Percentiles rank a stretch among this genome's conserved stretches.
Evolutionary conservation across 1,140 invertebrate species (phyloP).

Genomic region (Episyrphus balteatus): DNA sequence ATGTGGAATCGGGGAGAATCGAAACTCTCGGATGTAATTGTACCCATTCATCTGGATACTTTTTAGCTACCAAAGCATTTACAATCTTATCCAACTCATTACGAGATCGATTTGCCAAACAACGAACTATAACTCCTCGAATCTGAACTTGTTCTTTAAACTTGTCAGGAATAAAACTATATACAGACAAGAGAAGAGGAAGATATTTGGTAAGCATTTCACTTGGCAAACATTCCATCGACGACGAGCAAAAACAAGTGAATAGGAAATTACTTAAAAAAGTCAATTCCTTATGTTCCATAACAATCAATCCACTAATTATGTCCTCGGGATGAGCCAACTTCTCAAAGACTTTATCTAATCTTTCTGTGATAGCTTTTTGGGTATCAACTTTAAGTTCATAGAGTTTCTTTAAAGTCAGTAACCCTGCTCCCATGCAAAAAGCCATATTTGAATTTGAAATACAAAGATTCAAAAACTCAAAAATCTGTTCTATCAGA

Average conservation of each 20-base stretch:
- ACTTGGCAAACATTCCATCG: constrained; percentile 23
- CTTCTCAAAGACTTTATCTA: constrained; percentile 3
- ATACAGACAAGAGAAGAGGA: constrained; percentile 19
- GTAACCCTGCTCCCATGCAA: constrained; percentile 13
- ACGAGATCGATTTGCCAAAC: constrained; percentile 19
- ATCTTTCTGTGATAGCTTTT: constrained; percentile 6
- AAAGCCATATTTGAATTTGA: constrained; percentile 3
- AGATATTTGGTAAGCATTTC: constrained; percentile 14
- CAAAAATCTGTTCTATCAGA: constrained; percentile 18
- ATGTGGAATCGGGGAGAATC: constrained; percentile 1
- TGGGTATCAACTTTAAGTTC: constrained; percentile 12
- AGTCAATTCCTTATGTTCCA: constrained; percentile 19
- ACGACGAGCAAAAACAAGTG: constrained; percentile 16
- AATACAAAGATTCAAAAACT: constrained; percentile 13
- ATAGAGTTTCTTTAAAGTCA: constrained; percentile 18
- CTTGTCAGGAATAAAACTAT: constrained; percentile 10
- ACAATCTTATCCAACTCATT: constrained; percentile 13
- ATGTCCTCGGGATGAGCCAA: constrained; percentile 15
- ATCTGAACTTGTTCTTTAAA: constrained; percentile 1
- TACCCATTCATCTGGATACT: constrained; percentile 7
- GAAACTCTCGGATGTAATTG: constrained; percentile 14
- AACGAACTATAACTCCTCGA: constrained; percentile 12
- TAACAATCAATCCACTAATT: constrained; percentile 20
- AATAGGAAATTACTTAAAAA: constrained; percentile 16
- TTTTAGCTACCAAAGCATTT: constrained; percentile 1